These are phyloP conservation scores for Prionailurus bengalensis DNA, from an alignment of 2,113 vertebrate genomes.

Conservation along the genomic window DNA sequence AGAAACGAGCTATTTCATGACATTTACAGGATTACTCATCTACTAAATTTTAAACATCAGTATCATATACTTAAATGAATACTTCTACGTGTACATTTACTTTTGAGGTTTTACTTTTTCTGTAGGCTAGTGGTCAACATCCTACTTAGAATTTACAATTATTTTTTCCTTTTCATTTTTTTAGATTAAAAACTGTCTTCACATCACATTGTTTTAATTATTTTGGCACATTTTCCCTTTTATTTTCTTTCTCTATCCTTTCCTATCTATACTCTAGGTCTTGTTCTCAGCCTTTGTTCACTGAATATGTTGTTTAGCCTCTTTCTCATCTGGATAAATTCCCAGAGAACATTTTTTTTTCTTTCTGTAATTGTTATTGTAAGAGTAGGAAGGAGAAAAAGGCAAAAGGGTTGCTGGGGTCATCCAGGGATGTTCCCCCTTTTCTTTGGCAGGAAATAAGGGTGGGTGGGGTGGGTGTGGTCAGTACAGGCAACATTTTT, in stretches of 20 bases:
- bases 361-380: background rate
- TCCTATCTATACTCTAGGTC: background rate
- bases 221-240: background rate
- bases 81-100: background rate
- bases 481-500: background rate
- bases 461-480: rapidly evolving
- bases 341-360: constrained; percentile 5
- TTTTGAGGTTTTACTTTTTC: background rate
- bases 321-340: background rate
- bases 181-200: background rate
- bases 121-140: background rate
- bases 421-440: background rate
- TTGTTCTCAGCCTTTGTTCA: background rate
- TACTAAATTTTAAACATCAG: background rate
- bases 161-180: background rate
- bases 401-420: background rate
- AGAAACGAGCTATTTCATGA: background rate
- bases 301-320: background rate
- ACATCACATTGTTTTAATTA: background rate
- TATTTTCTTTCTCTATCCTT: background rate
- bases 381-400: background rate
- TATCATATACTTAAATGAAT: background rate
- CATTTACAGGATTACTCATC: background rate
- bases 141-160: background rate
- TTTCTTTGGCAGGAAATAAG: background rate